Base-by-base conservation (phyloP, 2,113 vertebrate species). In the Balaeniceps rex region DNA sequence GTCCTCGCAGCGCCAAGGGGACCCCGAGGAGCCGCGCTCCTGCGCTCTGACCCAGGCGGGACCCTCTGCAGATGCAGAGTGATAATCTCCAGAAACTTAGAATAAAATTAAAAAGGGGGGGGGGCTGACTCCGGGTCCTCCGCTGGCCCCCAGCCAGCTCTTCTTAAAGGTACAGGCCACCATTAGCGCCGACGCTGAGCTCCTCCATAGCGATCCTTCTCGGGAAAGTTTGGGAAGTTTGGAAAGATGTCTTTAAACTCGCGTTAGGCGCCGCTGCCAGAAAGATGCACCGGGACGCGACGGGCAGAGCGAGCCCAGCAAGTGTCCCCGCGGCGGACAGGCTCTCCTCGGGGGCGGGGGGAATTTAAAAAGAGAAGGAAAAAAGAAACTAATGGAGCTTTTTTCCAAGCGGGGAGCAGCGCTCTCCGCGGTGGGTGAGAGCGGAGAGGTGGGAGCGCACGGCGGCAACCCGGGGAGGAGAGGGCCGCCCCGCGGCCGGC, bases 81-180 rank as follows among this genome's bases (percentile, higher is more conserved):
- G 94, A 95, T 96, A 96, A 97, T 91, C 85, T 88, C 94, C 97
- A 97, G 97, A 96, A 96, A 94, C 64, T 72, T 70, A 93, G 95
- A 97, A 93, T 96, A 93, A 93, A 96, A 94, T 93, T 83, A 79
- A 85, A 80, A 87, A 46, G 28, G 34, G 3, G 4, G 12, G 47
- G 64, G 16, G 34, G 0, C 54, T 52, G 76, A 89, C 60, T 83
- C 77, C 60, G 34, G 97, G 98, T 97, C 97, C 96, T 97, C 88
- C 64, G 76, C 96, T 97, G 98, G 98, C 93, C 96, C 85, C 72
- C 84, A 51, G 97, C 98, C 98, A 98, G 96, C 61, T 93, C 81
- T 94, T 95, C 97, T 98, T 98, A 98, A 98, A 98, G 98, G 97
- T 87, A 90, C 96, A 98, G 97, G 93, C 96, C 96, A 90, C 93